Base-by-base conservation (phyloP, 1,140 invertebrate species). In the Uloborus diversus region DNA sequence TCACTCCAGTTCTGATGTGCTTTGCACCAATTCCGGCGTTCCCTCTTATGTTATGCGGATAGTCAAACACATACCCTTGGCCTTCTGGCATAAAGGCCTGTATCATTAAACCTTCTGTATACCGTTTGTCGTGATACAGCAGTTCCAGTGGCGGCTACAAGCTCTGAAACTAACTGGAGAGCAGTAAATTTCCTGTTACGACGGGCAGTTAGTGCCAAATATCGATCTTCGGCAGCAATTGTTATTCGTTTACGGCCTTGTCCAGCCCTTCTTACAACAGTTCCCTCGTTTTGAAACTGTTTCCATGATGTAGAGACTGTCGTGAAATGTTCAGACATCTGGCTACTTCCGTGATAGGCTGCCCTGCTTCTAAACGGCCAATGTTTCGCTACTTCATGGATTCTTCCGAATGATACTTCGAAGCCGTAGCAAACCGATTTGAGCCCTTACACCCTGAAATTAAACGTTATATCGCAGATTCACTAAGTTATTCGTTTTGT, bases 401-500 rank as follows among this genome's bases (percentile, higher is more conserved):
- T 53, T 51, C n/a, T 51, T 51, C 49, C 49, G 20, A 51, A 51
- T 51, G 49, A 51, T 51, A 20, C 49, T 51, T 51, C 49, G 20
- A n/a, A n/a, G 49, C n/a, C 49, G 20, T 5, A 51, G 20, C 49
- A 51, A 51, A 51, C n/a, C 49, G 20, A 11, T 51, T 53, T 53
- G 11, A 53, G 49, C 20, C 49, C 13, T 53, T 53, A 53, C 49
- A 53, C 49, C 17, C 49, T 53, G 49, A 53, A 20, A 53, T 53
- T 20, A 53, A 53, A 53, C 49, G n/a, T 53, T 53, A 20, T 53
- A 20, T 53, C 23, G 13, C 49, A 20, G 49, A 51, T n/a, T 51
- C 49, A 51, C 49, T 51, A 11, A 20, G 49, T n/a, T 51, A 51
- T 51, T n/a, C n/a, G 20, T 20, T 20, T 11, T n/a, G 13, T 20